phyloP scores from a whole-genome alignment of 2,888 invertebrate genomes.

The Epistrophe grossulariae region DNA sequence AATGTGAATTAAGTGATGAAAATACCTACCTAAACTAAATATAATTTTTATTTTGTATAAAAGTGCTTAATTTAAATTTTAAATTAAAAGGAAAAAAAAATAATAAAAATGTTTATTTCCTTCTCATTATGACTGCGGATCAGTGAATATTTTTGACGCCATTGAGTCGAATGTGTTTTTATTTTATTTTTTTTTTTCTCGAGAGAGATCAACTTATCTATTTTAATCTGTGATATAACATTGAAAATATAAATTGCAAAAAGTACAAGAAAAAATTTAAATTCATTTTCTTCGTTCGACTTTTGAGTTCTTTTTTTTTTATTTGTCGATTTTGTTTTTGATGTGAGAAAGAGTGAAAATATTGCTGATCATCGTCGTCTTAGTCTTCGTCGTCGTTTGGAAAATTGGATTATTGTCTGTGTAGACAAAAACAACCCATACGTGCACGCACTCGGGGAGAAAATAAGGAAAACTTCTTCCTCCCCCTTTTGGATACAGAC shows the following conservation, averaged over 20 bases:
- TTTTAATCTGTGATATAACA: slow-evolving; percentile 76
- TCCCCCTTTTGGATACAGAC: slow-evolving; percentile 11
- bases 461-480: slow-evolving; percentile 37
- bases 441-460: slow-evolving; percentile 28
- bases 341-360: slow-evolving; percentile 52
- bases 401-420: slow-evolving; percentile 65
- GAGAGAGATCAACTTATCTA: slow-evolving; percentile 60
- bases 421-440: slow-evolving; percentile 38
- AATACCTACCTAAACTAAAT: background rate
- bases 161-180: slow-evolving; percentile 69
- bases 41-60: slow-evolving; percentile 18
- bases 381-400: slow-evolving; percentile 27
- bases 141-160: slow-evolving; percentile 75
- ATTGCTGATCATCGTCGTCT: slow-evolving; percentile 36
- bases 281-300: slow-evolving; percentile 32
- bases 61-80: slow-evolving; percentile 42
- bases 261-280: slow-evolving; percentile 61
- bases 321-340: slow-evolving; percentile 32
- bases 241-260: slow-evolving; percentile 76
- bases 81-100: slow-evolving; percentile 58
- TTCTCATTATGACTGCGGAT: slow-evolving; percentile 49
- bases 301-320: slow-evolving; percentile 24
- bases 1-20: slow-evolving; percentile 45
- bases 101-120: slow-evolving; percentile 61
- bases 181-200: slow-evolving; percentile 56